Evolutionary conservation across 2,888 invertebrate genomes (phyloP).

Genomic region (Atherix ibis): DNA sequence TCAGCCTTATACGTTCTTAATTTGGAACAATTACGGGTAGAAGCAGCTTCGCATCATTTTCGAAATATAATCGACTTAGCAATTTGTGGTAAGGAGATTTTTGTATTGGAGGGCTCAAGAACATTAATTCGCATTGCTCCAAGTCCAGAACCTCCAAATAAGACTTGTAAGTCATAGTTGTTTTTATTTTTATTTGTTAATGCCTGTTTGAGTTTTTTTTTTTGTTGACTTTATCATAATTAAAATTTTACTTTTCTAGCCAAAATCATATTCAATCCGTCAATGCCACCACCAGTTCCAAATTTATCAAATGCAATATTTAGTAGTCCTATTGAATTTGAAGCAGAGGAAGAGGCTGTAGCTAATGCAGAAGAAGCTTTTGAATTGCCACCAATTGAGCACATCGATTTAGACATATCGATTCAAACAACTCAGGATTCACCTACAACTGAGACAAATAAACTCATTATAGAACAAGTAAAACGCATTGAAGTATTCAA

Average conservation of each 20-base stretch:
- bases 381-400: conserved; percentile 47
- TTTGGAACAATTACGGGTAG: conserved; percentile 47
- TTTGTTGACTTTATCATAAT: conserved; percentile 2
- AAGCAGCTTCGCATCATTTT: conserved; percentile 48
- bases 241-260: conserved; percentile 12
- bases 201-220: not conserved
- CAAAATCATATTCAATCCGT: conserved; percentile 28
- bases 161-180: conserved; percentile 31
- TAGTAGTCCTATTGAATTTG: conserved; percentile 28
- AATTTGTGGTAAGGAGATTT: conserved; percentile 45
- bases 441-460: conserved; percentile 17
- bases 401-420: conserved; percentile 34
- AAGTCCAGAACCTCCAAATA: conserved; percentile 45
- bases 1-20: conserved; percentile 59
- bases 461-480: conserved; percentile 18
- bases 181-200: not conserved
- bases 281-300: conserved; percentile 27
- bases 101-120: conserved; percentile 64
- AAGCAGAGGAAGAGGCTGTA: conserved; percentile 33
- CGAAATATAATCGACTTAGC: conserved; percentile 32
- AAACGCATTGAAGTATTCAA: conserved; percentile 47
- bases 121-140: conserved; percentile 63
- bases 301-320: conserved; percentile 16
- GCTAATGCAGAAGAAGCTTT: conserved; percentile 58
- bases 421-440: conserved; percentile 28